A percentile compares a stretch with the other conserved stretches of the same genome.
Conservation (phyloP, 1,140 invertebrate genomes). For the Caenorhabditis brenneri region DNA sequence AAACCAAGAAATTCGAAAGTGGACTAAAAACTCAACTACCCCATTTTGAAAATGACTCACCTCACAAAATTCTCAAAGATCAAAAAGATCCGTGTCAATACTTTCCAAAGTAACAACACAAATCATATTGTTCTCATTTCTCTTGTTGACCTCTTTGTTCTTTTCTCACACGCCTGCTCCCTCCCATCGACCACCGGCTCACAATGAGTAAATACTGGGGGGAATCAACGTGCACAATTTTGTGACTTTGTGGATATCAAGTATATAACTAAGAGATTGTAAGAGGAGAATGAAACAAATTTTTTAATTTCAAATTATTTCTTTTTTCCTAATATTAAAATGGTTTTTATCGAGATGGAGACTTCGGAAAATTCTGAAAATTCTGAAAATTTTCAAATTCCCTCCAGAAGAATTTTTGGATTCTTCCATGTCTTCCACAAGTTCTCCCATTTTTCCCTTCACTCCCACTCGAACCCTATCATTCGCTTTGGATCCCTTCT, state of each 20-base stretch:
- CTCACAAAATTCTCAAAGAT: background rate
- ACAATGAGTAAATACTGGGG: too few species aligned
- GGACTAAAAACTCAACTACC: too few species aligned
- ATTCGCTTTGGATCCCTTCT: background rate
- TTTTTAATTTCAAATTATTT: background rate
- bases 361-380: background rate
- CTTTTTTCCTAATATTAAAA: too few species aligned
- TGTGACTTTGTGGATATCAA: background rate
- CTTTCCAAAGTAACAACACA: background rate
- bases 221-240: background rate
- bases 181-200: too few species aligned
- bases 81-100: background rate
- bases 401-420: background rate
- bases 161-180: too few species aligned
- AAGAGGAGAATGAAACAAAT: background rate
- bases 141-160: background rate
- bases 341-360: background rate
- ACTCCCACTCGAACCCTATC: background rate
- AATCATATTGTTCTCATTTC: background rate
- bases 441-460: background rate
- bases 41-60: background rate
- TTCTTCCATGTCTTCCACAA: background rate
- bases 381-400: background rate
- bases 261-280: too few species aligned
- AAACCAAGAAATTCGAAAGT: too few species aligned